A percentile compares a stretch with the other conserved stretches of the same genome.
Evolutionary conservation across 2,113 vertebrate species (phyloP).

Genomic region (Rhynchopsitta pachyrhyncha): DNA sequence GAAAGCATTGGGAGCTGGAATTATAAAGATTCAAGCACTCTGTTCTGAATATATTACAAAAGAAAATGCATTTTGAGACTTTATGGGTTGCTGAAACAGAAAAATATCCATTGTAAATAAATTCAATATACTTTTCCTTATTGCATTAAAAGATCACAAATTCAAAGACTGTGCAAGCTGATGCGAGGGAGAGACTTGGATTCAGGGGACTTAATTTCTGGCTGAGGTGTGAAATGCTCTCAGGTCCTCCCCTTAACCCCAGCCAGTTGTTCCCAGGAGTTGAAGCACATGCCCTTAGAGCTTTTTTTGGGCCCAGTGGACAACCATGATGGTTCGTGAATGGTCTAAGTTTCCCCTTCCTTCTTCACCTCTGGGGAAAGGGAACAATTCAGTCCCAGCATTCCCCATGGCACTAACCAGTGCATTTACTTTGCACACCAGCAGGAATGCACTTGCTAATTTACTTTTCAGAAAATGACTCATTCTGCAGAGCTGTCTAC

Average conservation of each 20-base stretch:
- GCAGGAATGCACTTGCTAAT: slow-evolving; percentile 13
- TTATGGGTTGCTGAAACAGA: background rate
- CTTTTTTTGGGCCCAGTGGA: background rate
- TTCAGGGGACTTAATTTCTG: background rate
- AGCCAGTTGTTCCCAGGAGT: background rate
- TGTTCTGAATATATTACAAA: background rate
- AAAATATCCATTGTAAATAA: background rate
- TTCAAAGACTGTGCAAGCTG: background rate
- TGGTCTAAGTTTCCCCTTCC: rapidly evolving
- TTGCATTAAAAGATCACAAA: background rate
- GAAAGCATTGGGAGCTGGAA: background rate
- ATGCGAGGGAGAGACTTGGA: background rate
- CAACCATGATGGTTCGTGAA: background rate
- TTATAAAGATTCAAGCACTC: background rate
- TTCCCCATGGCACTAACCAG: background rate
- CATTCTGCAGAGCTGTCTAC: slow-evolving; percentile 47
- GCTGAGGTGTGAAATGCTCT: background rate
- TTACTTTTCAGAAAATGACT: background rate
- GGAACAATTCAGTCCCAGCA: background rate
- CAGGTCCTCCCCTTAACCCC: background rate
- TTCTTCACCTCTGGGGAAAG: background rate
- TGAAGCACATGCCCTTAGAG: background rate
- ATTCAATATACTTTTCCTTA: background rate
- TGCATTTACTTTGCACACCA: slow-evolving; percentile 39
- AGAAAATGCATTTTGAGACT: background rate